Percentiles rank a stretch among this genome's conserved stretches.
These are phyloP conservation scores for Hydrozoanthus tunicans DNA, from an alignment of 64 coral and sea anemone genomes.

Conservation along the genomic window DNA sequence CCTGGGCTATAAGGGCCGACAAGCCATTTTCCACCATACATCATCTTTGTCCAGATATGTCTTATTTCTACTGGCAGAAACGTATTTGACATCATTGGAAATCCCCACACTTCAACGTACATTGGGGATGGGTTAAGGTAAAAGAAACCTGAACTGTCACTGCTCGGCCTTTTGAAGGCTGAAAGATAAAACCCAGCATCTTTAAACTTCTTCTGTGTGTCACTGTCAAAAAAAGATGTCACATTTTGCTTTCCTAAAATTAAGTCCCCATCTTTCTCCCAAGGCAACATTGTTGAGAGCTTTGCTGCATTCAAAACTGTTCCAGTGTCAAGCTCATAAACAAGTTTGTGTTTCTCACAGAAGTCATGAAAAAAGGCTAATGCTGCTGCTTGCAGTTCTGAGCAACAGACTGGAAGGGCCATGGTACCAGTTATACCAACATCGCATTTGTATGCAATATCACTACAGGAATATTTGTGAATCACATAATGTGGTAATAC, in stretches of 20 bases:
- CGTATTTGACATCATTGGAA: background rate
- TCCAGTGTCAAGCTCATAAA: slow-evolving; percentile 59
- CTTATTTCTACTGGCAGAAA: background rate
- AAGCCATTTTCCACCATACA: slow-evolving; percentile 44
- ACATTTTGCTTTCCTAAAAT: slow-evolving; percentile 9
- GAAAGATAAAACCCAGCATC: slow-evolving; percentile 19
- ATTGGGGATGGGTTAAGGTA: background rate
- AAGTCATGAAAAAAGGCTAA: slow-evolving; percentile 45
- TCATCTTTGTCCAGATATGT: slow-evolving; percentile 3
- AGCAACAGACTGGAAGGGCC: slow-evolving; percentile 37
- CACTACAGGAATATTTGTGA: slow-evolving; percentile 38
- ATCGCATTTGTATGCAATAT: slow-evolving; percentile 39
- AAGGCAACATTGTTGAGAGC: slow-evolving; percentile 27
- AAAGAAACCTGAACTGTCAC: background rate
- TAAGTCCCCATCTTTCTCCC: slow-evolving; percentile 58
- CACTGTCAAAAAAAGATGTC: slow-evolving; percentile 8
- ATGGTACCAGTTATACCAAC: background rate
- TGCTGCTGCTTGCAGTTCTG: slow-evolving; percentile 27
- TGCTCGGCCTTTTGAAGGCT: background rate
- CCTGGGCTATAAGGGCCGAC: slow-evolving; percentile 31
- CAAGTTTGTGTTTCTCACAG: slow-evolving; percentile 34
- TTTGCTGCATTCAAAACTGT: slow-evolving; percentile 49
- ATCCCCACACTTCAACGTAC: slow-evolving; percentile 62
- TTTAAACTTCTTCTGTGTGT: background rate
- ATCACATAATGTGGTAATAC: slow-evolving; percentile 1